phyloP scores from a whole-genome alignment of 1,140 invertebrate genomes.

The Drosophila lacteicornis region DNA sequence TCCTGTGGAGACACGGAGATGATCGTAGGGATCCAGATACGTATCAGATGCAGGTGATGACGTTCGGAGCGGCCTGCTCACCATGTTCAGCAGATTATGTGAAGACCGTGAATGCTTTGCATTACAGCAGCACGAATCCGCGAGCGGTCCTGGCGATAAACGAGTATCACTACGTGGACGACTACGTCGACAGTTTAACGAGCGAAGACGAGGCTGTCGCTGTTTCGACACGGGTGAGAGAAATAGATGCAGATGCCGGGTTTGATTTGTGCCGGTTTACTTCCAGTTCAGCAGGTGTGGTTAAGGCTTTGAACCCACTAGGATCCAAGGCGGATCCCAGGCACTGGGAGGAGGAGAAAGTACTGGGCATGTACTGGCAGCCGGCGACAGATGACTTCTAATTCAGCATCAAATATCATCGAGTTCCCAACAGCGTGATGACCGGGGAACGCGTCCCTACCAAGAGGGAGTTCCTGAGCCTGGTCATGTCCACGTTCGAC shows the following conservation, averaged over 20 bases:
- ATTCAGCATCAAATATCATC: conserved; percentile 14
- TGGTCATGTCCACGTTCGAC: background rate
- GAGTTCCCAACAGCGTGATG: conserved; percentile 4
- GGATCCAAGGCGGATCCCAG: background rate
- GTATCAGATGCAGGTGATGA: too few species aligned
- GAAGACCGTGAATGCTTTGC: background rate
- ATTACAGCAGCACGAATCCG: background rate
- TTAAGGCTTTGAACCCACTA: background rate
- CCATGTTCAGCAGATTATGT: background rate
- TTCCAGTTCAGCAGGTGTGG: background rate
- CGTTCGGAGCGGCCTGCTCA: too few species aligned
- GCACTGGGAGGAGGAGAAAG: conserved; percentile 1
- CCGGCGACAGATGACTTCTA: conserved; percentile 15
- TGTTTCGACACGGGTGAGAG: too few species aligned
- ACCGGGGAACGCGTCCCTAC: background rate
- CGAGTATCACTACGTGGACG: conserved; percentile 11
- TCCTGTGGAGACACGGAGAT: too few species aligned
- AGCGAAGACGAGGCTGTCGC: too few species aligned
- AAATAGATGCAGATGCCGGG: conserved; percentile 5
- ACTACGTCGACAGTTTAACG: background rate
- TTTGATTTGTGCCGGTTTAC: conserved; percentile 7
- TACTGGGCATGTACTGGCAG: conserved; percentile 21
- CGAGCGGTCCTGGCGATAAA: conserved; percentile 4
- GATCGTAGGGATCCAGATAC: too few species aligned
- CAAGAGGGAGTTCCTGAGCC: conserved; percentile 9